Conservation (phyloP, 1,140 invertebrate species). For the Argopecten irradians region DNA sequence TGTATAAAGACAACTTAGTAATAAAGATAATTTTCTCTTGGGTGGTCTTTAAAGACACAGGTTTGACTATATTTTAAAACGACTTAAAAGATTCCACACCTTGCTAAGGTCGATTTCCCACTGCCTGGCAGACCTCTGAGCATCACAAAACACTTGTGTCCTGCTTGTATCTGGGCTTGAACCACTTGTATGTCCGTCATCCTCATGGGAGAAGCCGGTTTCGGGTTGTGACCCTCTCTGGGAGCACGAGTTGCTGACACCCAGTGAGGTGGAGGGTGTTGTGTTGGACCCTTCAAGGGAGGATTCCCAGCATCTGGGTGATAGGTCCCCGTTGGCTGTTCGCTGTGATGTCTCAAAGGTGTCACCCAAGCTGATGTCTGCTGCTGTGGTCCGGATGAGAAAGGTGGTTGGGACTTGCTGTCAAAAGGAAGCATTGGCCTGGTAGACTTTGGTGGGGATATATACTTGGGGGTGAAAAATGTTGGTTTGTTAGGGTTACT, state of each 20-base stretch:
- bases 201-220: not conserved
- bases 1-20: no score
- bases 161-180: slow-evolving; percentile 39
- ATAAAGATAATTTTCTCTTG: no score
- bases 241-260: not conserved
- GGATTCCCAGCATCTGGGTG: not conserved
- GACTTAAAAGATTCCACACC: slow-evolving; percentile 59
- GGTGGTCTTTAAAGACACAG: no score
- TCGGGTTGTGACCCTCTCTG: not conserved
- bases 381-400: not conserved
- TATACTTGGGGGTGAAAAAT: not conserved
- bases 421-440: not conserved
- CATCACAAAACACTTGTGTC: slow-evolving; percentile 81
- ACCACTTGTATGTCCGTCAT: slow-evolving; percentile 30
- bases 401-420: not conserved
- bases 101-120: slow-evolving; percentile 87
- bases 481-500: not conserved
- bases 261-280: not conserved
- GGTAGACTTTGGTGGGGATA: not conserved
- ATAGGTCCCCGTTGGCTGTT: not conserved
- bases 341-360: not conserved
- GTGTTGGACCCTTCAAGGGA: not conserved
- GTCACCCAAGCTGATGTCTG: not conserved
- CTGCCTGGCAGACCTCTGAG: slow-evolving; percentile 88
- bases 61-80: no score